phyloP scores from a whole-genome alignment of 2,113 vertebrate genomes.

The Pelodiscus sinensis region DNA sequence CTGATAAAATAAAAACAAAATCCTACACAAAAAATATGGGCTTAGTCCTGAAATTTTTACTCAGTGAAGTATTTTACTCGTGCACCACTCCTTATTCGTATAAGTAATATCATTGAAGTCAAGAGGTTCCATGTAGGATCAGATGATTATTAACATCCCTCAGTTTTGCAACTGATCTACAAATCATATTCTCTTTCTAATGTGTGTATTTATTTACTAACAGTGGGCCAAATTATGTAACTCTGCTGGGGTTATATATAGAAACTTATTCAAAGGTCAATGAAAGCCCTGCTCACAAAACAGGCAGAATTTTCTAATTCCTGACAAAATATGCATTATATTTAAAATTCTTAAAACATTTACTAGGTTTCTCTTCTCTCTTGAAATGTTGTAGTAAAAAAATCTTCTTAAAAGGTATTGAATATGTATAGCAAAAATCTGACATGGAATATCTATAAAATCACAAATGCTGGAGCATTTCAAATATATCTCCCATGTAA shows the following conservation, averaged over 20 bases:
- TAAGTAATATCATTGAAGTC: not conserved
- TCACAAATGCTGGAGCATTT: not conserved
- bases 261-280: not conserved
- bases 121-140: not conserved
- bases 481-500: not conserved
- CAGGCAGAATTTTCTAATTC: not conserved
- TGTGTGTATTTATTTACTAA: not conserved
- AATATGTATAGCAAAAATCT: not conserved
- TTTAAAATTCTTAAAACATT: not conserved
- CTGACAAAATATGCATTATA: not conserved
- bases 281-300: not conserved
- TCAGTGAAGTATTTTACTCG: not conserved
- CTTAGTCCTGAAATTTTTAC: not conserved
- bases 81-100: not conserved
- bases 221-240: not conserved
- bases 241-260: not conserved
- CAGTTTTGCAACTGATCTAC: not conserved
- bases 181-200: not conserved
- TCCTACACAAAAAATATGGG: not conserved
- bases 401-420: not conserved
- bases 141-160: not conserved
- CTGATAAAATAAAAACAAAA: not conserved
- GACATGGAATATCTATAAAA: not conserved
- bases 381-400: not conserved
- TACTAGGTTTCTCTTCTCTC: not conserved